These are phyloP conservation scores for Apostichopus leukothele DNA, from an alignment of 53 echinoderm and acorn worm genomes.

Conservation along the genomic window DNA sequence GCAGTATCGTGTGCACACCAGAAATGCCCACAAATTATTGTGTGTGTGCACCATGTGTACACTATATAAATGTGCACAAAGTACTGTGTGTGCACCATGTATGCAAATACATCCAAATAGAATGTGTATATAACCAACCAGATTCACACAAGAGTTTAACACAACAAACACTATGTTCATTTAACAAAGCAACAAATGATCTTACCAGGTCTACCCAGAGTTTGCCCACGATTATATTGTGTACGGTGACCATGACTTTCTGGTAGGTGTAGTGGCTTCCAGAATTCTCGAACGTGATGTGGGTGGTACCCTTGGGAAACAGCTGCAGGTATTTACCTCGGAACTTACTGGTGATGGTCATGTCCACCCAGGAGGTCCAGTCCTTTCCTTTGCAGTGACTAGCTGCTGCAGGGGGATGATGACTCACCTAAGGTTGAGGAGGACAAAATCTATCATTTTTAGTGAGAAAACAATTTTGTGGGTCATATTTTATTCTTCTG, in stretches of 20 bases:
- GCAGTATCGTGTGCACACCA: too few species aligned
- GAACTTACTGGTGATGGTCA: constrained; percentile 99
- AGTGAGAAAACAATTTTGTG: background rate
- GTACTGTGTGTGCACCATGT: too few species aligned
- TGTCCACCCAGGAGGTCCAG: constrained; percentile 93
- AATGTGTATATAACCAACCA: too few species aligned
- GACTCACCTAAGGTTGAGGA: constrained; percentile 71
- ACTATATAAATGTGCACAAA: too few species aligned
- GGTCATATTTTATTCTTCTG: too few species aligned
- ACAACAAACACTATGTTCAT: too few species aligned
- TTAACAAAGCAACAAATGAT: background rate
- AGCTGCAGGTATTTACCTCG: constrained; percentile 96
- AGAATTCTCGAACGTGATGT: constrained; percentile 84
- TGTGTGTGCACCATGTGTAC: too few species aligned
- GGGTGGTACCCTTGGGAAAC: constrained; percentile 93
- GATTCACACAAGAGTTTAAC: too few species aligned
- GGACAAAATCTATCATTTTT: background rate
- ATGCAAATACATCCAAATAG: too few species aligned
- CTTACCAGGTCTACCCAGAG: constrained; percentile 98
- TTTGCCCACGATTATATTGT: constrained; percentile 99
- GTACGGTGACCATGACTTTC: constrained; percentile 90
- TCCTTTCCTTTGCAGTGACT: constrained; percentile 85
- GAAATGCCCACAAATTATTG: too few species aligned
- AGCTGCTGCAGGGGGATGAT: constrained; percentile 97
- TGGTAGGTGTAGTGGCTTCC: constrained; percentile 98